These are phyloP conservation scores for Melanotaenia parkinsoni DNA, from an alignment of 2,797 vertebrate species.

Conservation along the genomic window DNA sequence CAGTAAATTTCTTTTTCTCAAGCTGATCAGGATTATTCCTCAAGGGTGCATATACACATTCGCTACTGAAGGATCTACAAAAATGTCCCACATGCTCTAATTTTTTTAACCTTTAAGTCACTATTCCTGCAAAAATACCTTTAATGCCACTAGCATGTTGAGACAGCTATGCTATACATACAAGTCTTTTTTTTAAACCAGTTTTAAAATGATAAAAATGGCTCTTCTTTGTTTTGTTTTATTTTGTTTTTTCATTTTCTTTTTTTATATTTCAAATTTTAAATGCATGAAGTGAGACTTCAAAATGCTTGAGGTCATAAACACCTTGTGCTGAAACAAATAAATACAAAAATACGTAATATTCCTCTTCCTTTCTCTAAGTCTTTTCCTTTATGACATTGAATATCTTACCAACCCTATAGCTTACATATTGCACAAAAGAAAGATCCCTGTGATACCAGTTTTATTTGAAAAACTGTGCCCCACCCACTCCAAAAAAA, in stretches of 20 bases:
- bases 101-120: slow-evolving; percentile 18
- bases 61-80: slow-evolving; percentile 6
- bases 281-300: slow-evolving; percentile 14
- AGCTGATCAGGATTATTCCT: slow-evolving; percentile 12
- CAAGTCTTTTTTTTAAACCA: slow-evolving; percentile 17
- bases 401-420: slow-evolving; percentile 20
- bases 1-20: slow-evolving; percentile 4
- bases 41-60: slow-evolving; percentile 35
- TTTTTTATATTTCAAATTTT: slow-evolving; percentile 2
- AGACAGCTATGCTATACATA: slow-evolving; percentile 38
- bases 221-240: not conserved
- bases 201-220: slow-evolving; percentile 6
- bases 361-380: not conserved
- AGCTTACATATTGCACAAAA: slow-evolving; percentile 44
- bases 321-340: slow-evolving; percentile 9
- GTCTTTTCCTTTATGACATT: slow-evolving; percentile 15
- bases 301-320: slow-evolving; percentile 10
- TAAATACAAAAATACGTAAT: slow-evolving; percentile 47
- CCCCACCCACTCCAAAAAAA: slow-evolving; percentile 5
- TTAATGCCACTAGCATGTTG: slow-evolving; percentile 21
- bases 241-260: not conserved
- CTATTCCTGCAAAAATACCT: slow-evolving; percentile 1
- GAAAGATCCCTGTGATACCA: slow-evolving; percentile 25
- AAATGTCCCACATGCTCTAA: slow-evolving; percentile 37
- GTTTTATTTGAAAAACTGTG: slow-evolving; percentile 1